Conservation (phyloP, 2,797 vertebrate genomes). For the Sebastiscus tertius region DNA sequence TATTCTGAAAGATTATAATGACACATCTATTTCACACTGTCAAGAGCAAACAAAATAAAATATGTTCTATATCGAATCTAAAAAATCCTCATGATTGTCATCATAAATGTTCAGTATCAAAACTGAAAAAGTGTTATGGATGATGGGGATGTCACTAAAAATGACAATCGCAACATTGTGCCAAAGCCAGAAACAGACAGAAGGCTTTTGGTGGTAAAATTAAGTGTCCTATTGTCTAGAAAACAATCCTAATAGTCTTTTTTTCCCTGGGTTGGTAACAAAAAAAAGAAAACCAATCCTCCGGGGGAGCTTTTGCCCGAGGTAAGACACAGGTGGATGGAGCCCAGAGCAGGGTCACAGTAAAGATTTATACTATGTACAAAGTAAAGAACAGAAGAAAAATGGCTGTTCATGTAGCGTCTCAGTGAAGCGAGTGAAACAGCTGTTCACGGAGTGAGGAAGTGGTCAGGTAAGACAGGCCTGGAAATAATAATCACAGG, state of each 20-base stretch:
- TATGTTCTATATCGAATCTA: not conserved
- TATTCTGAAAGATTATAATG: conserved; percentile 35
- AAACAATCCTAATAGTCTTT: conserved; percentile 69
- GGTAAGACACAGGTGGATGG: conserved; percentile 96
- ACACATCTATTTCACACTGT: conserved; percentile 25
- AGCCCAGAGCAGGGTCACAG: conserved; percentile 92
- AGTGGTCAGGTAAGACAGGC: conserved; percentile 94
- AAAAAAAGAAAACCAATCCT: conserved; percentile 67
- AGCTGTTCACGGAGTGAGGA: conserved; percentile 96
- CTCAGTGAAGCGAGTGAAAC: conserved; percentile 94
- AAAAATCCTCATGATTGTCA: not conserved
- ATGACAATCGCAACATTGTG: not conserved
- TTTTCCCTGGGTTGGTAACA: conserved; percentile 52
- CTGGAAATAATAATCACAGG: conserved; percentile 95
- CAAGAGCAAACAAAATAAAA: not conserved
- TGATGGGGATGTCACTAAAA: conserved; percentile 15
- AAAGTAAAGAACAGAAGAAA: conserved; percentile 95
- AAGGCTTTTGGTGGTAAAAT: conserved; percentile 24
- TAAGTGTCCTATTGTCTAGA: conserved; percentile 63
- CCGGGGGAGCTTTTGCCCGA: conserved; percentile 87
- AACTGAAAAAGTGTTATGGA: not conserved
- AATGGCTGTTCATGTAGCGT: conserved; percentile 89
- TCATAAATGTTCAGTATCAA: not conserved
- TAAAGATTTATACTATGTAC: conserved; percentile 96
- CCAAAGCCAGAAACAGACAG: not conserved